Base-by-base conservation (phyloP, 2,113 vertebrate species). In the Casuarius casuarius region DNA sequence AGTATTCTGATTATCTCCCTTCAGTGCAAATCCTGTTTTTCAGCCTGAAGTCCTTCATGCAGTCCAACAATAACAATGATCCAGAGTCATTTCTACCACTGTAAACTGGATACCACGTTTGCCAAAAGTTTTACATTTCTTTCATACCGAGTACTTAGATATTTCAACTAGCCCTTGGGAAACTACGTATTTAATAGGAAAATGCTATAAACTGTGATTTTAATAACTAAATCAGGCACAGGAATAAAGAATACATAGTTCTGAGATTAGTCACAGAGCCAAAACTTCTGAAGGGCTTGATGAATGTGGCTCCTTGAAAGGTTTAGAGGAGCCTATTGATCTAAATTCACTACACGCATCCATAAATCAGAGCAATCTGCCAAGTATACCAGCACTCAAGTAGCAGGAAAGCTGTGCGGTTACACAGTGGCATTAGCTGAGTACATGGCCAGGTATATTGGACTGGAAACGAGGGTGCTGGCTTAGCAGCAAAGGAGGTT, bases 201-300 rank as follows among this genome's bases (percentile, higher is more conserved):
- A 92, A 89, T 87, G n/a, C n/a, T 74, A 87, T 80, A 78, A 95
- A 87, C 54, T 84, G 46, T 14, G 52, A 71, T 90, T 96, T 88
- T 70, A 84, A 65, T 94, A 87, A 79, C 72, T 79, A 88, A 96
- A 92, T 79, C 58, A 77, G 51, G 33, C 59, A 74, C 25, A 73
- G 68, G 29, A 62, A 76, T 83, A 87, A 93, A 84, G 65, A 91
- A 83, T 68, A 68, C 16, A 40, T 52, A 92, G 42, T 65, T 90
- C 62, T 75, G 56, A 87, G 48, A 51, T 89, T 33, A 90, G 66
- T 80, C 33, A 91, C 35, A 87, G 20, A 49, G 52, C 20, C 52
- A 81, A 90, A 84, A 65, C 21, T 83, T 95, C 82, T 58, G 46
- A 87, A 90, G 42, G 9, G 2, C 10, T 92, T 76, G 29, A 79